Conservation (phyloP, 2,797 vertebrate species). For the Chanos chanos region DNA sequence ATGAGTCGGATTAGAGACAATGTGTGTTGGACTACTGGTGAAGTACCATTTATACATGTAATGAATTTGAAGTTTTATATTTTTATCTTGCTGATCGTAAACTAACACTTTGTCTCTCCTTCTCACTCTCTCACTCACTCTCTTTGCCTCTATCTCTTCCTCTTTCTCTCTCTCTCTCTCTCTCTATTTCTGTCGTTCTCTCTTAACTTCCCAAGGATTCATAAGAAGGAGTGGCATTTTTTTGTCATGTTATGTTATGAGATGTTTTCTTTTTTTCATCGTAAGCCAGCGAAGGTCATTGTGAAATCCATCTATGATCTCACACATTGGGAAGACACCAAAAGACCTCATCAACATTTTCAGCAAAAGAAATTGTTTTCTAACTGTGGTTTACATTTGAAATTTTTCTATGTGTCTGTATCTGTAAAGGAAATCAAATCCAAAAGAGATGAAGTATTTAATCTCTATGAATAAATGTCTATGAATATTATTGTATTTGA, state of each 20-base stretch:
- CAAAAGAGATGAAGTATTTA: conserved; percentile 1
- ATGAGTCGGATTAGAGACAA: conserved; percentile 9
- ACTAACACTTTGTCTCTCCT: conserved; percentile 10
- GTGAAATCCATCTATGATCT: too few relatives aligned
- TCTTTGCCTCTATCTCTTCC: not conserved
- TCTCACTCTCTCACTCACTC: not conserved
- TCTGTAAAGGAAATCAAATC: not conserved
- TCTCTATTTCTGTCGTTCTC: not conserved
- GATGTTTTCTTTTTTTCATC: not conserved
- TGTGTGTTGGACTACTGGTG: conserved; percentile 32
- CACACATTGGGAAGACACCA: too few relatives aligned
- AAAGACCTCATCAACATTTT: not conserved
- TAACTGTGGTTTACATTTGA: not conserved
- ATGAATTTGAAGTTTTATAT: conserved; percentile 55
- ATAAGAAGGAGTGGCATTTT: conserved; percentile 5
- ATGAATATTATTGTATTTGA: not conserved
- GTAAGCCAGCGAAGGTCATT: conserved; percentile 1
- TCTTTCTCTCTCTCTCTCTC: not conserved
- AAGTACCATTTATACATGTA: conserved; percentile 47
- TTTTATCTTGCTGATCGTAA: conserved; percentile 55
- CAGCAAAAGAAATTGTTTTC: not conserved
- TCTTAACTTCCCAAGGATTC: conserved; percentile 11
- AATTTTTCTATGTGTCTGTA: conserved; percentile 10
- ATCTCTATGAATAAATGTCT: not conserved
- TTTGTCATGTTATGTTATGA: conserved; percentile 4